Percentiles rank a stretch among this genome's conserved stretches.
These are phyloP conservation scores for Pollimyrus isidori DNA, from an alignment of 2,113 vertebrate species.

Conservation along the genomic window DNA sequence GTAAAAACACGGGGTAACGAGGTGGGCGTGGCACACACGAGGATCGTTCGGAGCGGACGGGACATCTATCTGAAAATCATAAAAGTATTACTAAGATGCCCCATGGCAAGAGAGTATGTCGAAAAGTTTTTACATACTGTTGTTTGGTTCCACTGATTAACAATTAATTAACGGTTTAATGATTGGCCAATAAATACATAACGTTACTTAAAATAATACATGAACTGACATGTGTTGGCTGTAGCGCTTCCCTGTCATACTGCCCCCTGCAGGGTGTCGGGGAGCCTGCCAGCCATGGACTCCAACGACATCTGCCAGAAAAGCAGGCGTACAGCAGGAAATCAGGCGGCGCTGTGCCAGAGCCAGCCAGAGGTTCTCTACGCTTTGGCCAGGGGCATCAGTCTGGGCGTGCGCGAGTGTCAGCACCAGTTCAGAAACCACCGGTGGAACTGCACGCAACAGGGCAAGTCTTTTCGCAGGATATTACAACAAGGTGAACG, in stretches of 20 bases:
- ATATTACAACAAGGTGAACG: constrained; percentile 78
- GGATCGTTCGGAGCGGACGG: too few relatives aligned
- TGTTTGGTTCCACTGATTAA: background rate
- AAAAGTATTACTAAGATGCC: background rate
- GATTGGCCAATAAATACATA: background rate
- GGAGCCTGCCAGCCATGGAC: constrained; percentile 76
- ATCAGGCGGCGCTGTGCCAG: constrained; percentile 50
- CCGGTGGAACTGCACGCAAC: constrained; percentile 79
- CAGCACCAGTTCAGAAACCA: constrained; percentile 77
- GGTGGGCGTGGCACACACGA: too few relatives aligned
- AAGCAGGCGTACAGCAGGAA: constrained; percentile 64
- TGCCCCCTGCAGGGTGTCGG: constrained; percentile 61
- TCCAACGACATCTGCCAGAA: constrained; percentile 80
- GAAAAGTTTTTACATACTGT: background rate
- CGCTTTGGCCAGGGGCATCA: constrained; percentile 72
- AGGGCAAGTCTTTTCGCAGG: constrained; percentile 74
- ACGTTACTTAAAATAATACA: background rate
- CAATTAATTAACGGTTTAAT: background rate
- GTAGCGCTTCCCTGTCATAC: background rate
- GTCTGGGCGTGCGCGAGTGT: constrained; percentile 73
- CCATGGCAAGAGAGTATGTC: background rate
- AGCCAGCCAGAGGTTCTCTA: constrained; percentile 71
- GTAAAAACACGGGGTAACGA: too few relatives aligned
- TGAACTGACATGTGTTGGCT: background rate
- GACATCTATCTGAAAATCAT: background rate